Evolutionary conservation across 2,888 invertebrate species (phyloP).

Genomic region (Ophion ellenae): DNA sequence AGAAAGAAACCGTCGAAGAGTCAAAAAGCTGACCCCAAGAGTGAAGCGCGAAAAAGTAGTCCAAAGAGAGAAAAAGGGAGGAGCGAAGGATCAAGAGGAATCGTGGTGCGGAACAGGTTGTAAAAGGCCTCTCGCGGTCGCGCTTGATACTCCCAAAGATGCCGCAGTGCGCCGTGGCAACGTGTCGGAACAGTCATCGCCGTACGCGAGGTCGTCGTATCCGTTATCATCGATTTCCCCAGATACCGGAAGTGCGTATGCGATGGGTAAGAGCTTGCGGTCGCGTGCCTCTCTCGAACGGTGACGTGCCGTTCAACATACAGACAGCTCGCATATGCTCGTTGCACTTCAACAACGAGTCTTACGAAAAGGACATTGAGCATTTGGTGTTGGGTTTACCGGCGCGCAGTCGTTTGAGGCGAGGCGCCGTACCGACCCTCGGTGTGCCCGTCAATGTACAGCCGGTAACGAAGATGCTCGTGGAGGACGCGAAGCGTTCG

Average conservation of each 20-base stretch:
- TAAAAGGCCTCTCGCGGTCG: not conserved
- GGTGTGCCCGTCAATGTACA: conserved; percentile 82
- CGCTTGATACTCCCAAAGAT: conserved; percentile 76
- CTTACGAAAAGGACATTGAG: conserved; percentile 86
- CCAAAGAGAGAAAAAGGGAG: not conserved
- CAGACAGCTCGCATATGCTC: conserved; percentile 86
- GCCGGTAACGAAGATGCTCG: conserved; percentile 82
- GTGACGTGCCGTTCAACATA: conserved; percentile 84
- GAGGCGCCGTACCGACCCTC: conserved; percentile 85
- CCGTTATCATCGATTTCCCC: conserved; percentile 86
- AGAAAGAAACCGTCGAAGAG: conserved; percentile 7
- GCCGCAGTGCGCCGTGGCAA: conserved; percentile 86
- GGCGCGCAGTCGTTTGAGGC: conserved; percentile 84
- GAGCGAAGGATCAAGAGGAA: not conserved
- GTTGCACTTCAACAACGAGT: conserved; percentile 84
- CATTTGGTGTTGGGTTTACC: conserved; percentile 85
- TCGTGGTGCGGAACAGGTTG: not conserved
- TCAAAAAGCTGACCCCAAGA: not conserved
- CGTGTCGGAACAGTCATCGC: conserved; percentile 86
- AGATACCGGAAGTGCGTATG: conserved; percentile 84
- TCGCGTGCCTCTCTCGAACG: conserved; percentile 83
- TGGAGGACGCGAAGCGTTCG: conserved; percentile 79
- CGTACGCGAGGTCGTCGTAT: conserved; percentile 85
- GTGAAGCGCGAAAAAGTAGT: not conserved
- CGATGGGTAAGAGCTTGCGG: conserved; percentile 86